Base-by-base conservation (phyloP, 2,888 invertebrate genomes). In the Acrobasis repandana region DNA sequence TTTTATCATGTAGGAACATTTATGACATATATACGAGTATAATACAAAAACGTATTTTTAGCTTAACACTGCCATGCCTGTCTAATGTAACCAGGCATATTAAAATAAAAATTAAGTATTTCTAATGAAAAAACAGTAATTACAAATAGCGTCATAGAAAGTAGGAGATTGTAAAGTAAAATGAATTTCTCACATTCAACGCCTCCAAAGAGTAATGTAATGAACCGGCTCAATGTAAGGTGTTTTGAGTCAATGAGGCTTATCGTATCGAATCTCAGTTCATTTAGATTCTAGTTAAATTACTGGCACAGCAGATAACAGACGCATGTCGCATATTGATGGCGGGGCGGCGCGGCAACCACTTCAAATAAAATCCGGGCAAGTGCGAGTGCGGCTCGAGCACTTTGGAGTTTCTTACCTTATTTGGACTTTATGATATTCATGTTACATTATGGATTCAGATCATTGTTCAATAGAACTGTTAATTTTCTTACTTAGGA, bases 271-370 rank as follows among this genome's bases (percentile, higher is more conserved):
- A 82, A 92, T 91, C 90, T 90, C 83, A 75, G 78, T 85, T 88
- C 87, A 85, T 90, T 90, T 90, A 88, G 88, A 87, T 82, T 80
- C 83, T 85, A 87, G 90, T 90, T 90, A 89, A 89, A 86, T 86
- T 87, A 87, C 81, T 83, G 85, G 77, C 80, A 77, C 75, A 76
- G 77, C 54, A 86, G 91, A 91, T 90, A 90, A 89, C 82, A 74
- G 74, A 72, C 77, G 77, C 78, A 76, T 80, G 82, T 83, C 79
- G 86, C 84, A 83, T 88, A 83, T 81, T 80, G 82, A 86, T 82
- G 83, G 75, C 69, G 75, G 82, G 76, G n/a, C 43, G 20, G 56
- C 0, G 60, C 47, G 72, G 71, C 75, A 73, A 74, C 80, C 76
- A 71, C 70, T 76, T 78, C 73, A 74, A 28, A 28, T 28, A 28